Conservation (phyloP, 2,888 invertebrate genomes). For the Hydrotaea diabolus region DNA sequence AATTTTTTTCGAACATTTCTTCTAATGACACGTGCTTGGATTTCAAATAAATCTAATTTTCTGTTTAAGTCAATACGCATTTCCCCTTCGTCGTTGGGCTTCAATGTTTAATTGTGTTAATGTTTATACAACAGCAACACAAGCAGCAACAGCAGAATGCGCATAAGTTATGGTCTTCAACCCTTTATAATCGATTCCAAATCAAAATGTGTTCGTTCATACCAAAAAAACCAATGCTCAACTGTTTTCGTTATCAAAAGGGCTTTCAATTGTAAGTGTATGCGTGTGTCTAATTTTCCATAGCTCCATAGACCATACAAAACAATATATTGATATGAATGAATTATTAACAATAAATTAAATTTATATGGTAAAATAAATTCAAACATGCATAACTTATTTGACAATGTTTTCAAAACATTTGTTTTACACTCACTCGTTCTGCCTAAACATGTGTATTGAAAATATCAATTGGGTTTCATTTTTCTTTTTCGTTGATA, state of each 20-base stretch:
- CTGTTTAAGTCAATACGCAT: not conserved
- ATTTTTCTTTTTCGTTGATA: not conserved
- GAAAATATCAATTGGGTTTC: constrained; percentile 20
- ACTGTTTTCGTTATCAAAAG: not conserved
- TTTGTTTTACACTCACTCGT: not conserved
- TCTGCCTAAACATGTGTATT: not conserved
- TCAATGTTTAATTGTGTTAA: constrained; percentile 55
- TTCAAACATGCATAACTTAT: constrained; percentile 34
- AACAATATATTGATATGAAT: constrained; percentile 42
- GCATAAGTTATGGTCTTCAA: constrained; percentile 52
- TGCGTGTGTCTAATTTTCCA: not conserved
- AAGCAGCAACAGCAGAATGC: constrained; percentile 10
- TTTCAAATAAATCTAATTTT: constrained; percentile 49
- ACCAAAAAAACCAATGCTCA: not conserved
- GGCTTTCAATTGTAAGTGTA: not conserved
- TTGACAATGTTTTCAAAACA: constrained; percentile 35
- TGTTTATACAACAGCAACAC: constrained; percentile 35
- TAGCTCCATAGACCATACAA: not conserved
- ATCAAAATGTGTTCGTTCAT: constrained; percentile 19
- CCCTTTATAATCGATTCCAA: constrained; percentile 31
- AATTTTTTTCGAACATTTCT: constrained; percentile 22
- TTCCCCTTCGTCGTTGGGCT: not conserved
- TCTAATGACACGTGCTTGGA: constrained; percentile 56
- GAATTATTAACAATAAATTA: constrained; percentile 66
- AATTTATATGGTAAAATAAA: constrained; percentile 56